A percentile compares a stretch with the other conserved stretches of the same genome.
phyloP scores from a whole-genome alignment of 2,888 invertebrate species.

The Onthophagus sagittarius region DNA sequence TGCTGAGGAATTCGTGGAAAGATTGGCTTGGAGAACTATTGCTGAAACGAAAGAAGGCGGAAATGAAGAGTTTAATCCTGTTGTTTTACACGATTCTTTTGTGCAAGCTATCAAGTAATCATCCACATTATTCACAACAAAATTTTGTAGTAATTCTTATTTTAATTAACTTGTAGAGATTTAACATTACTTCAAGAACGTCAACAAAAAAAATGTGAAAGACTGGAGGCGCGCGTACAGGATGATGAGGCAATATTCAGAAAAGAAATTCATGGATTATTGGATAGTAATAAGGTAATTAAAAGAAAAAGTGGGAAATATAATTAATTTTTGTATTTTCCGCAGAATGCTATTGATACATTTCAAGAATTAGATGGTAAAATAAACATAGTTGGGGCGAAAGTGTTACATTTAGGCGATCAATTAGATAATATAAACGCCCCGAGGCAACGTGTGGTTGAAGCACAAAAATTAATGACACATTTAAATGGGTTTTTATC shows the following conservation, averaged over 20 bases:
- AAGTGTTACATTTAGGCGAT: constrained; percentile 97
- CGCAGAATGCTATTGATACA: constrained; percentile 73
- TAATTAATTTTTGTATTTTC: constrained; percentile 31
- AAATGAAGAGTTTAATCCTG: constrained; percentile 77
- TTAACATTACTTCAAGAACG: constrained; percentile 73
- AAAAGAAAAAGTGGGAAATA: neutral
- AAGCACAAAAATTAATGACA: constrained; percentile 88
- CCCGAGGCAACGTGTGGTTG: constrained; percentile 89
- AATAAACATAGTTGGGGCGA: constrained; percentile 95
- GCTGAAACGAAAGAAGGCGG: constrained; percentile 63
- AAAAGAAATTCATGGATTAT: constrained; percentile 73
- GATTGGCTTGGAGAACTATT: constrained; percentile 91
- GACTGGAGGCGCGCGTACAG: constrained; percentile 73
- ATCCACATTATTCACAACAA: constrained; percentile 30
- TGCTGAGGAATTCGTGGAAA: constrained; percentile 95
- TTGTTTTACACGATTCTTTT: constrained; percentile 85
- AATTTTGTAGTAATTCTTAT: neutral
- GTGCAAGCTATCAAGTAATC: constrained; percentile 82
- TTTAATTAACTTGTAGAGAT: constrained; percentile 46
- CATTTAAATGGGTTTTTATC: constrained; percentile 90
- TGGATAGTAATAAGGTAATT: constrained; percentile 78
- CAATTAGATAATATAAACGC: constrained; percentile 96
- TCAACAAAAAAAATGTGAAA: constrained; percentile 80
- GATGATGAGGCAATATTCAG: constrained; percentile 85
- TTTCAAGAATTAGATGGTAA: constrained; percentile 92